Base-by-base conservation (phyloP, 2,888 invertebrate genomes). In the Pantelozetes paolii region DNA sequence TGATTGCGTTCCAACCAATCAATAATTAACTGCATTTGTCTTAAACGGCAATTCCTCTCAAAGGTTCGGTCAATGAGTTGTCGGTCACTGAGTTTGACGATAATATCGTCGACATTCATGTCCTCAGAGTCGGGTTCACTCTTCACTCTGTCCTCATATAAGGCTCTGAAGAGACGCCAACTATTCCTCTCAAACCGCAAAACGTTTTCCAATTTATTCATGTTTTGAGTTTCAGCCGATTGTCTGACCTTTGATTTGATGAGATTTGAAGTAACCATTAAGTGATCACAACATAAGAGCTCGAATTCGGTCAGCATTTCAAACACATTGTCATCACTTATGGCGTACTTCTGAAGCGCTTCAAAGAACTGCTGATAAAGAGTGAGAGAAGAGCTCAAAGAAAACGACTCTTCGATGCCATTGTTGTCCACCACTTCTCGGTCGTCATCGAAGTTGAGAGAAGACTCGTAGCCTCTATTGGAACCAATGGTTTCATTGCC, bases 1-100 rank as follows among this genome's bases (percentile, higher is more conserved):
- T 92, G 90, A 81, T 89, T 90, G 50, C 88, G 87, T 82, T 96
- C 96, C 72, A 96, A 82, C 96, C 96, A 96, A 82, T 95, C 95
- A 30, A 95, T 89, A 54, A 96, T 88, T 69, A 94, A 82, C 82
- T 96, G 92, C 79, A 79, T 83, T 80, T 85, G 84, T 76, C 85
- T 79, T 13, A 85, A 86, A 79, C 82, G 81, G 74, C 82, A 80
- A 77, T 88, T 86, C 75, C 83, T 84, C 80, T 86, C 86, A 79
- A 86, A 88, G 40, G 89, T 82, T 77, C 83, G 82, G 62, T 85
- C 83, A 72, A 87, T 84, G 71, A 88, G 84, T 74, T 85, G 83
- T 79, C 86, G 86, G 77, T 89, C 89, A 79, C 88, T 88, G 57
- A 84, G 83, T 74, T 82, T 80, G 69, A 81, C 40, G 18, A 45